Evolutionary conservation across 1,140 invertebrate genomes (phyloP).

Genomic region (Phymastichus coffea): DNA sequence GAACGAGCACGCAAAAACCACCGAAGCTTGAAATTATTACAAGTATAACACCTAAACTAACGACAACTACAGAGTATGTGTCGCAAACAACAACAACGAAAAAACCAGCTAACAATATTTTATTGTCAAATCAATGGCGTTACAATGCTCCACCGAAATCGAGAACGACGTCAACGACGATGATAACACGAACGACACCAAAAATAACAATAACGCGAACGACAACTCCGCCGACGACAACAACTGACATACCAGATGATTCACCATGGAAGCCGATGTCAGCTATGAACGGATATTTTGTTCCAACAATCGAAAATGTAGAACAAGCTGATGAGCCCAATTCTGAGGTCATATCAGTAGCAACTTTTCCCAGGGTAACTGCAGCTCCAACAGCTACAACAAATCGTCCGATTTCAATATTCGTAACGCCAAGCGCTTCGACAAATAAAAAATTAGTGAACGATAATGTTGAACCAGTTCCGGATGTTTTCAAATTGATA

Average conservation of each 20-base stretch:
- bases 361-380: too few species aligned
- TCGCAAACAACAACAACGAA: conserved; percentile 5
- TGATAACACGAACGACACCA: not conserved
- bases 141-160: conserved; percentile 47
- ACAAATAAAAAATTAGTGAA: conserved; percentile 16
- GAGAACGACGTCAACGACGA: too few species aligned
- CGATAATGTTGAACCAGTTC: conserved; percentile 12
- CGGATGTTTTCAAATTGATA: conserved; percentile 30
- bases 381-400: too few species aligned
- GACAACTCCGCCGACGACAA: not conserved
- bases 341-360: too few species aligned
- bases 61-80: conserved; percentile 11
- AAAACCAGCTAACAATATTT: conserved; percentile 31
- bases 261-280: not conserved
- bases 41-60: conserved; percentile 35
- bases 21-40: conserved; percentile 37
- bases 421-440: conserved; percentile 44
- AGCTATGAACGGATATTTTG: conserved; percentile 28
- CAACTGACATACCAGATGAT: not conserved
- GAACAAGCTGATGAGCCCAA: not conserved
- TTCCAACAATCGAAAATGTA: conserved; percentile 34
- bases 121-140: conserved; percentile 44
- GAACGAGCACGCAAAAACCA: conserved; percentile 27
- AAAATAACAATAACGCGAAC: not conserved
- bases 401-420: conserved; percentile 35